Conservation (phyloP, 1,140 invertebrate genomes). For the Pachyrhynchus sulphureomaculatus region DNA sequence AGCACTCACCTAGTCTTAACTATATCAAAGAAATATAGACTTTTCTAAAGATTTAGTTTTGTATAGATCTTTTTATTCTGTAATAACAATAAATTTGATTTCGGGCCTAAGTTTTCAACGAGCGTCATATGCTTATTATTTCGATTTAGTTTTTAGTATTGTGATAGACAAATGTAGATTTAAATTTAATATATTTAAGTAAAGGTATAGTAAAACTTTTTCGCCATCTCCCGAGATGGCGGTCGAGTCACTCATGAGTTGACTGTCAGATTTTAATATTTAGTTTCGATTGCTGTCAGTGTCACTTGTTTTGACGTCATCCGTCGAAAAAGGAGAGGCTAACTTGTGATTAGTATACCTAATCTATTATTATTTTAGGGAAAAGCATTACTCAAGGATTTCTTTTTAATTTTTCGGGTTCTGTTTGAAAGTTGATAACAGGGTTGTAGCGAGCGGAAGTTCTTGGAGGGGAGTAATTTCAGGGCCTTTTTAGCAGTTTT, state of each 20-base stretch:
- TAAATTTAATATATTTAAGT: slow-evolving; percentile 2
- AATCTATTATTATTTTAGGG: slow-evolving; percentile 1
- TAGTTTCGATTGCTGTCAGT: too few species aligned
- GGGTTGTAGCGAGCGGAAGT: too few species aligned
- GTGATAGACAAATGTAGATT: slow-evolving; percentile 28
- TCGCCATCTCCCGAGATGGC: too few species aligned
- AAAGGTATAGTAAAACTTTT: background rate
- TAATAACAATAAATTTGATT: slow-evolving; percentile 5
- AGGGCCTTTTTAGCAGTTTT: too few species aligned
- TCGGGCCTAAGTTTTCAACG: slow-evolving; percentile 26
- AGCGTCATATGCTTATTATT: slow-evolving; percentile 4
- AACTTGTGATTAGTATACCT: too few species aligned
- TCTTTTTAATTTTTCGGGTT: slow-evolving; percentile 1
- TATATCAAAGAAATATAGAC: slow-evolving; percentile 43
- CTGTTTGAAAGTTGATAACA: too few species aligned
- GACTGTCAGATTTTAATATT: too few species aligned
- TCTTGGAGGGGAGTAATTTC: too few species aligned
- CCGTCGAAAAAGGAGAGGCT: too few species aligned
- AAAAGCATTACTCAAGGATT: slow-evolving; percentile 3
- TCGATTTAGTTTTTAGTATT: slow-evolving; percentile 29
- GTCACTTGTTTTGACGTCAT: too few species aligned
- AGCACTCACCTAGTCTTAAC: slow-evolving; percentile 44
- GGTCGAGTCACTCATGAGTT: too few species aligned
- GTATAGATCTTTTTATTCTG: background rate
- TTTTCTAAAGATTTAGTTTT: slow-evolving; percentile 17